phyloP scores from a whole-genome alignment of 2,888 invertebrate species.

The Acronicta alni region DNA sequence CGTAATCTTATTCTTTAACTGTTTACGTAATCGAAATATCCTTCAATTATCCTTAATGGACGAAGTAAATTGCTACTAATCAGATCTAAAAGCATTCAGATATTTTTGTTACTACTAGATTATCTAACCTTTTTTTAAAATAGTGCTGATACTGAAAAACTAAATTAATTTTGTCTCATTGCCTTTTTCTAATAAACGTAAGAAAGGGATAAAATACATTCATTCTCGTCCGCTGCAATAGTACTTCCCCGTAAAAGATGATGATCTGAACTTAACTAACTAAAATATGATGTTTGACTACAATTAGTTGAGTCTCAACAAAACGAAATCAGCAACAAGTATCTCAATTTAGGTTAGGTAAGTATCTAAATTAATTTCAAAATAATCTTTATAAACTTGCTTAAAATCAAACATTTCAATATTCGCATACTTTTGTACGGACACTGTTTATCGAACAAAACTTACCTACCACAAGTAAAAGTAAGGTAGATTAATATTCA shows the following conservation, averaged over 20 bases:
- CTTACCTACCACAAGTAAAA: neutral
- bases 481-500: conserved; percentile 2
- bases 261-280: too few species aligned
- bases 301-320: too few species aligned
- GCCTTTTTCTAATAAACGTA: too few species aligned
- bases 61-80: neutral
- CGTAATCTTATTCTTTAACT: neutral
- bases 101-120: neutral
- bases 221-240: too few species aligned
- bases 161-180: too few species aligned
- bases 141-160: too few species aligned
- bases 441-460: neutral
- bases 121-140: neutral
- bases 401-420: conserved; percentile 7
- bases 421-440: conserved; percentile 2
- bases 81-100: neutral
- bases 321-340: too few species aligned
- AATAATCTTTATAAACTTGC: neutral
- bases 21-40: neutral
- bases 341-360: neutral
- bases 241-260: too few species aligned
- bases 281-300: too few species aligned
- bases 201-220: too few species aligned
- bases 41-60: neutral
- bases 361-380: neutral